phyloP scores from a whole-genome alignment of 2,888 invertebrate genomes.

The Holacanthella duospinosa region DNA sequence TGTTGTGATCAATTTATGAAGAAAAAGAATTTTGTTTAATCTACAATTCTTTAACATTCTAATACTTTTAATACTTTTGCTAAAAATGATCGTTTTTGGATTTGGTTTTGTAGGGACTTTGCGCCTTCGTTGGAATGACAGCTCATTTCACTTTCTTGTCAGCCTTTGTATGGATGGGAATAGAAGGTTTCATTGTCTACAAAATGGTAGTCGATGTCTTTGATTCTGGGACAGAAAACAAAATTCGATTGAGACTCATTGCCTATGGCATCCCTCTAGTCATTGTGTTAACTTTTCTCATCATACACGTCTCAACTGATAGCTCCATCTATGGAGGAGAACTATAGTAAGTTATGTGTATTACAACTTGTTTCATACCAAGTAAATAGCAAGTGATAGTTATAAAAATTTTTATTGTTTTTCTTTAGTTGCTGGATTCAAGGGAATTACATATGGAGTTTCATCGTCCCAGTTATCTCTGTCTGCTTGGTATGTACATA shows the following conservation, averaged over 20 bases:
- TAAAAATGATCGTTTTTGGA: background rate
- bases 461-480: constrained; percentile 11
- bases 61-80: background rate
- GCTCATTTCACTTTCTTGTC: constrained; percentile 77
- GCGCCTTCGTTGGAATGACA: constrained; percentile 25
- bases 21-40: too few species aligned
- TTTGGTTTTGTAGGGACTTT: constrained; percentile 23
- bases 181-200: constrained; percentile 50
- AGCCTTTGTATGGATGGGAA: constrained; percentile 91
- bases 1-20: too few species aligned
- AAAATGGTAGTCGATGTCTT: constrained; percentile 32
- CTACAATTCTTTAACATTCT: background rate
- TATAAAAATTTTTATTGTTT: background rate
- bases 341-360: constrained; percentile 21
- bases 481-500: constrained; percentile 11
- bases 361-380: background rate
- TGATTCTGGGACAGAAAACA: constrained; percentile 19
- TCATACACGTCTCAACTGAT: background rate
- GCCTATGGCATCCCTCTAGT: constrained; percentile 67
- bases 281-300: background rate
- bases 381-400: background rate
- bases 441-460: constrained; percentile 19
- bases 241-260: constrained; percentile 44
- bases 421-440: constrained; percentile 18
- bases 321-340: background rate